phyloP scores from a whole-genome alignment of 2,888 invertebrate genomes.

The Cerceris rybyensis region DNA sequence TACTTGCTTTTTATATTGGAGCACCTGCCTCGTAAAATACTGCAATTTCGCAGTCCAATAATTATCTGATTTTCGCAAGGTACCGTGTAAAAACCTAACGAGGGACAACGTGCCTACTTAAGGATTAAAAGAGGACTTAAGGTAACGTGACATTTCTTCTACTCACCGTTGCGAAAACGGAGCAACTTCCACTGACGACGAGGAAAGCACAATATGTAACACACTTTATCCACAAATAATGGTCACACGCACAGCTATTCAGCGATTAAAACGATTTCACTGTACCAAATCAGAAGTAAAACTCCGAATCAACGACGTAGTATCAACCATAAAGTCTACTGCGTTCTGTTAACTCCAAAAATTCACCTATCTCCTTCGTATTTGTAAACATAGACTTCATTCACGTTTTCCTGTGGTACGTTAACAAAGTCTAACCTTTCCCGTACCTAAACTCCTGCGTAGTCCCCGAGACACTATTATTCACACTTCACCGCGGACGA shows the following conservation, averaged over 20 bases:
- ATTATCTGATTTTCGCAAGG: too few species aligned
- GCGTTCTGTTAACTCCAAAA: too few species aligned
- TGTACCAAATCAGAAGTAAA: not conserved
- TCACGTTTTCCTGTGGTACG: too few species aligned
- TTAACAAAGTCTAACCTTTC: not conserved
- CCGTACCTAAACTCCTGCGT: not conserved
- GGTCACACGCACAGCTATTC: not conserved
- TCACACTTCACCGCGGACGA: not conserved
- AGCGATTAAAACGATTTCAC: slow-evolving; percentile 1
- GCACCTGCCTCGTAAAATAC: too few species aligned
- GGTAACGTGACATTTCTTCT: not conserved
- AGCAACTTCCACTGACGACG: not conserved
- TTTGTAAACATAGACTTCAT: not conserved
- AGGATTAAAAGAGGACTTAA: too few species aligned
- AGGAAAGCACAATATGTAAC: slow-evolving; percentile 4
- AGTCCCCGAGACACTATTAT: not conserved
- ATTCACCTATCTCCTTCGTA: not conserved
- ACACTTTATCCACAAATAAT: slow-evolving; percentile 13
- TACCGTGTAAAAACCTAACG: too few species aligned
- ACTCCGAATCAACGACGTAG: too few species aligned
- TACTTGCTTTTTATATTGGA: too few species aligned
- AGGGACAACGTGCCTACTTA: too few species aligned
- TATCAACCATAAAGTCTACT: too few species aligned
- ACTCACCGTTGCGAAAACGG: slow-evolving; percentile 3
- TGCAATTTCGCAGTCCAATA: too few species aligned